phyloP scores from a whole-genome alignment of 2,113 vertebrate genomes.

The Planiliza haematocheilus region DNA sequence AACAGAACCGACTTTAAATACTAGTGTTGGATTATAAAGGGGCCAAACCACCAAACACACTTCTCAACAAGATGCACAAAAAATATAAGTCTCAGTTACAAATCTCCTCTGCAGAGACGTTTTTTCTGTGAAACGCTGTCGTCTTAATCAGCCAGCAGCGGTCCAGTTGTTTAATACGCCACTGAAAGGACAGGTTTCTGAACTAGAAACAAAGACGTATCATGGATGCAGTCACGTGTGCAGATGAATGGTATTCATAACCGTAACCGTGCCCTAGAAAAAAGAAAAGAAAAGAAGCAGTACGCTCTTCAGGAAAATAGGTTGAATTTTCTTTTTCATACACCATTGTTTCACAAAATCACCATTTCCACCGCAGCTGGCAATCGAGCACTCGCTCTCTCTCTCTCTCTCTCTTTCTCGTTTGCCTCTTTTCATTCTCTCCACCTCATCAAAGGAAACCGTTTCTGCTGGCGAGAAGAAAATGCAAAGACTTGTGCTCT shows the following conservation, averaged over 20 bases:
- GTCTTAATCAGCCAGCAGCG: conserved; percentile 50
- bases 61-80: neutral
- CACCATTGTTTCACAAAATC: conserved; percentile 58
- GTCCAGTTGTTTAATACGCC: conserved; percentile 41
- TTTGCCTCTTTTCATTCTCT: conserved; percentile 45
- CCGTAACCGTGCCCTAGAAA: neutral
- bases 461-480: conserved; percentile 44
- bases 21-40: neutral
- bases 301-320: conserved; percentile 12
- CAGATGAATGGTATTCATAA: conserved; percentile 1
- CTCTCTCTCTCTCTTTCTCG: no score
- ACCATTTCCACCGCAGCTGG: conserved; percentile 28
- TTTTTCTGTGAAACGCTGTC: conserved; percentile 47
- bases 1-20: neutral
- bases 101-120: conserved; percentile 28
- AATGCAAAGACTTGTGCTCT: conserved; percentile 59
- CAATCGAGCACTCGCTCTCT: conserved; percentile 48
- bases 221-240: neutral
- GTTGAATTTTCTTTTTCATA: conserved; percentile 30
- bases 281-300: conserved; percentile 6
- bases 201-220: no score
- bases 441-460: conserved; percentile 59
- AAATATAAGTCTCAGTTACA: conserved; percentile 22
- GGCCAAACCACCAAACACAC: no score
- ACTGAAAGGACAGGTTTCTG: conserved; percentile 9